Evolutionary conservation across 2,797 vertebrate species (phyloP).

Genomic region (Chromis chromis): DNA sequence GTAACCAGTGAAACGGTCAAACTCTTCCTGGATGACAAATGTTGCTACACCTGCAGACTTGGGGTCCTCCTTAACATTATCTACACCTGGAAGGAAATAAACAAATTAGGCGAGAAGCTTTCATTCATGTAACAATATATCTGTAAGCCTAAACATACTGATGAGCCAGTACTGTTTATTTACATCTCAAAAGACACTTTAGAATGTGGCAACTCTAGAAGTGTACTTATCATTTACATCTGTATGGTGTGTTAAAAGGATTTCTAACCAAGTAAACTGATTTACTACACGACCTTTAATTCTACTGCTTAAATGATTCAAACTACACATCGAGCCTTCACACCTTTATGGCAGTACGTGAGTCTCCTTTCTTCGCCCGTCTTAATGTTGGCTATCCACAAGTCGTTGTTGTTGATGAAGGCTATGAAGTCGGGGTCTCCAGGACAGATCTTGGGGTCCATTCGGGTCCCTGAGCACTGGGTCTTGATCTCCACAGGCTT

Average conservation of each 20-base stretch:
- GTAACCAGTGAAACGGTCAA: conserved; percentile 97
- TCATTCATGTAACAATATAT: conserved; percentile 6
- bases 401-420: conserved; percentile 95
- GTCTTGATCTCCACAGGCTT: conserved; percentile 97
- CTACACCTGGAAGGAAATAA: conserved; percentile 83
- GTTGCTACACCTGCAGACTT: conserved; percentile 96
- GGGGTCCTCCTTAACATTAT: conserved; percentile 94
- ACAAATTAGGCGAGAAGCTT: background rate
- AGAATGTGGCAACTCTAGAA: background rate
- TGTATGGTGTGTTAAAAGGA: background rate
- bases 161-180: background rate
- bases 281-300: background rate
- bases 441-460: conserved; percentile 97
- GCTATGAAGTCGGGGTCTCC: conserved; percentile 94
- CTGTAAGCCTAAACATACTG: background rate
- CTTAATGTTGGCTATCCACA: conserved; percentile 95
- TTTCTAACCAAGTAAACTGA: background rate
- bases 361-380: conserved; percentile 86
- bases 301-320: background rate
- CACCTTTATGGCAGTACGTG: conserved; percentile 87
- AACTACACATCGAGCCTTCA: background rate
- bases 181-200: background rate
- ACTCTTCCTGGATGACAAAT: conserved; percentile 99
- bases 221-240: too few relatives aligned
- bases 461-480: conserved; percentile 94